Percentiles rank a stretch among this genome's conserved stretches.
These are phyloP conservation scores for Guaruba guarouba DNA, from an alignment of 2,113 vertebrate species.

Conservation along the genomic window DNA sequence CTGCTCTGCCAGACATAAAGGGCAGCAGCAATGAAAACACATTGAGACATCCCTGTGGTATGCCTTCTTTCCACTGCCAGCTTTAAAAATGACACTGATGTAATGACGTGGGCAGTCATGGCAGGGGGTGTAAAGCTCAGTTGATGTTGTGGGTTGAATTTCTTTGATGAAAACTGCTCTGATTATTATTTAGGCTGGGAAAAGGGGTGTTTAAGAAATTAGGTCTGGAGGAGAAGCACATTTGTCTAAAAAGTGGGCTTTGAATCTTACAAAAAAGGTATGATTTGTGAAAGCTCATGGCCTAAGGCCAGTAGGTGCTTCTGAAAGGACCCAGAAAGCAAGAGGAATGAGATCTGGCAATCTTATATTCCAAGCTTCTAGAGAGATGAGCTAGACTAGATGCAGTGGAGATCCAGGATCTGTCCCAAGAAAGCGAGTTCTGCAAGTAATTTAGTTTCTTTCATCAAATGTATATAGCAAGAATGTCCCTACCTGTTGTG, in stretches of 20 bases:
- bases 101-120: neutral
- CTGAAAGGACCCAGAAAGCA: neutral
- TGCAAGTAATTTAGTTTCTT: neutral
- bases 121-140: neutral
- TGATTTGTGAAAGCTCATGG: neutral
- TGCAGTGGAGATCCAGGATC: neutral
- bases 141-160: neutral
- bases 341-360: neutral
- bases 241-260: neutral
- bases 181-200: neutral
- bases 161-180: neutral
- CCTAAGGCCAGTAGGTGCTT: neutral
- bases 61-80: neutral
- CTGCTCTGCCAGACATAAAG: neutral
- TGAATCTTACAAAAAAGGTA: neutral
- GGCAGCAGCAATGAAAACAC: neutral
- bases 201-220: neutral
- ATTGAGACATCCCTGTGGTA: neutral
- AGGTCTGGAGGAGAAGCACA: neutral
- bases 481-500: neutral
- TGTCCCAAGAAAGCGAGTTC: neutral
- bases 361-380: neutral
- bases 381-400: neutral
- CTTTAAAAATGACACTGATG: neutral
- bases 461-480: neutral